phyloP scores from a whole-genome alignment of 2,113 vertebrate species.

The Gobiocypris rarus region DNA sequence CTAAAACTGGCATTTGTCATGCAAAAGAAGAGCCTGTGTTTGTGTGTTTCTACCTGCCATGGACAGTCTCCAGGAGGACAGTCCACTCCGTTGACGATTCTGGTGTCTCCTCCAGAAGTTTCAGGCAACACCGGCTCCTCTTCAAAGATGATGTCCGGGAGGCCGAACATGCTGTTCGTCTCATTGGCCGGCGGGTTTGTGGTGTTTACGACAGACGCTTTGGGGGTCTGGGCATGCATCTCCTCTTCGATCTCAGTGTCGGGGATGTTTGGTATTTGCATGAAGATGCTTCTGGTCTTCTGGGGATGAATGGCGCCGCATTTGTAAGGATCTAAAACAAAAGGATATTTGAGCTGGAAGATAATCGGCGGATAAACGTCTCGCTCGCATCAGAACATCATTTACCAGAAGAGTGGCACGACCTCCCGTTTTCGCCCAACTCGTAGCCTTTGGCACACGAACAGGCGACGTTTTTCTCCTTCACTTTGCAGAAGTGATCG shows the following conservation, averaged over 20 bases:
- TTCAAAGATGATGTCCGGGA: fast-evolving
- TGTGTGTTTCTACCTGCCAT: constrained; percentile 84
- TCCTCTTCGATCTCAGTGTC: background rate
- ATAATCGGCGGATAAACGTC: background rate
- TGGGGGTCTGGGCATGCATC: background rate
- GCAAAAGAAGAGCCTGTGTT: background rate
- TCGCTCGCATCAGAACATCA: background rate
- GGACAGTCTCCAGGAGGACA: constrained; percentile 87
- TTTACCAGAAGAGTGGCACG: constrained; percentile 83
- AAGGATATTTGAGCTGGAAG: background rate
- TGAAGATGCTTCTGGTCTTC: constrained; percentile 48
- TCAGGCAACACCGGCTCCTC: background rate
- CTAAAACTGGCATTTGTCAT: background rate
- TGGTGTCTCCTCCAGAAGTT: fast-evolving
- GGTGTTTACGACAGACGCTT: background rate
- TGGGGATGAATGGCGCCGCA: constrained; percentile 51
- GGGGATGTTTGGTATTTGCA: constrained; percentile 1
- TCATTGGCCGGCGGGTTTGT: background rate
- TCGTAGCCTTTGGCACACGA: constrained; percentile 85
- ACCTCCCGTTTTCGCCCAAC: constrained; percentile 76
- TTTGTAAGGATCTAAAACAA: constrained; percentile 56
- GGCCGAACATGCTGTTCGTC: background rate
- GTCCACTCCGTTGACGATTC: constrained; percentile 81
- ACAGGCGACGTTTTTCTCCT: constrained; percentile 70
- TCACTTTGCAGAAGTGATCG: constrained; percentile 84